These are phyloP conservation scores for Drosophila quinaria DNA, from an alignment of 2,888 invertebrate species.

Conservation along the genomic window DNA sequence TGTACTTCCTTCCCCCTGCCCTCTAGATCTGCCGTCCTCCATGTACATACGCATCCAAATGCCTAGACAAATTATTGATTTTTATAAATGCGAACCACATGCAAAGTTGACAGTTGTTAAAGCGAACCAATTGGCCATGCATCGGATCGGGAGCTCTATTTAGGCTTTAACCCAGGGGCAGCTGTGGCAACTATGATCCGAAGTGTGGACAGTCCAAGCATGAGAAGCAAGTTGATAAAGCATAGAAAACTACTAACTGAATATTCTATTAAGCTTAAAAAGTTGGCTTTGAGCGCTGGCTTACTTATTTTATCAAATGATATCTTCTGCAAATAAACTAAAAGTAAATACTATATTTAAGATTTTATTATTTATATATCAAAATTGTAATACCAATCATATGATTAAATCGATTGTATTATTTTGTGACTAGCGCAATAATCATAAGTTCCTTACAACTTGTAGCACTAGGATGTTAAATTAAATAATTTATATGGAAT, in stretches of 20 bases:
- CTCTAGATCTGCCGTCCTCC: not conserved
- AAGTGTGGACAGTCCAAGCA: conserved; percentile 37
- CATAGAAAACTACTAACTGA: not conserved
- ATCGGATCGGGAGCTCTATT: conserved; percentile 19
- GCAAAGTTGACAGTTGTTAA: conserved; percentile 77
- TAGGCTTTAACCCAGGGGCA: conserved; percentile 21
- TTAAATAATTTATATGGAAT: too few relatives aligned
- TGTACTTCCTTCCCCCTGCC: not conserved
- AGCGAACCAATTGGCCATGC: conserved; percentile 59
- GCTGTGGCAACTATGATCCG: conserved; percentile 29
- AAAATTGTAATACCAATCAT: too few relatives aligned
- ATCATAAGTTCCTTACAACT: too few relatives aligned
- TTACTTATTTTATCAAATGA: not conserved
- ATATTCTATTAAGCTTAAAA: not conserved
- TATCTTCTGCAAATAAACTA: not conserved
- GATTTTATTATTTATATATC: too few relatives aligned
- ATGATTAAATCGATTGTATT: too few relatives aligned
- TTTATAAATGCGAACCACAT: conserved; percentile 73
- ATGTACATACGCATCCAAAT: conserved; percentile 32
- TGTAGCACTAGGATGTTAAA: too few relatives aligned
- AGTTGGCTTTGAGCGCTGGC: not conserved
- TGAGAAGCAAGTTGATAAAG: not conserved
- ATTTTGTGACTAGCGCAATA: too few relatives aligned
- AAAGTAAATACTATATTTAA: too few relatives aligned
- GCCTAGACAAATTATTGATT: conserved; percentile 67